Conservation (phyloP, 2,797 vertebrate genomes). For the Stomatorhinus walkeri region DNA sequence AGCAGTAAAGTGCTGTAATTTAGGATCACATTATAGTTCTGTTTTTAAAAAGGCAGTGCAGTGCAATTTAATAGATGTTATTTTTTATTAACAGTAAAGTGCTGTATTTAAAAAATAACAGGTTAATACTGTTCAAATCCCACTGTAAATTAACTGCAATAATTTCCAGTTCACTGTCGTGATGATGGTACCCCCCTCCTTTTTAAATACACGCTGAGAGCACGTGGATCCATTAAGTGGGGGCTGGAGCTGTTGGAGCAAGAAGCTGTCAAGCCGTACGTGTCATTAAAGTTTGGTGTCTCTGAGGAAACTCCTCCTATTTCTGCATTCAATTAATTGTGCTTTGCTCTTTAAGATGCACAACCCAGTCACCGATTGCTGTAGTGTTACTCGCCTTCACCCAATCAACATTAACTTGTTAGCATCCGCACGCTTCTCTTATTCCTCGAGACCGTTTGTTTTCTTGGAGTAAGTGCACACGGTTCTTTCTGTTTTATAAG, state of each 20-base stretch:
- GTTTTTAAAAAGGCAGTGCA: neutral
- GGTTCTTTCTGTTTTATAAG: conserved; percentile 39
- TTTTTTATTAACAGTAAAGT: too few species aligned
- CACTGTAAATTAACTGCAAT: neutral
- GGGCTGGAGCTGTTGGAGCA: conserved; percentile 54
- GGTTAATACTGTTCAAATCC: neutral
- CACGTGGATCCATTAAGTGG: conserved; percentile 43
- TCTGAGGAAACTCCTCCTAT: conserved; percentile 64
- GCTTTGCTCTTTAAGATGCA: conserved; percentile 68
- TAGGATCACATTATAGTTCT: too few species aligned
- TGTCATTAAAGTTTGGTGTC: conserved; percentile 44
- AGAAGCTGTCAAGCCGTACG: conserved; percentile 52
- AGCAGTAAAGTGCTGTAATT: too few species aligned
- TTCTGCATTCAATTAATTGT: conserved; percentile 61
- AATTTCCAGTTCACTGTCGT: neutral
- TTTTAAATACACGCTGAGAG: conserved; percentile 36
- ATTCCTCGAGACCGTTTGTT: conserved; percentile 46
- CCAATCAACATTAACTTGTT: conserved; percentile 75
- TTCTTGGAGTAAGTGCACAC: conserved; percentile 43
- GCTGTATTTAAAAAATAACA: too few species aligned
- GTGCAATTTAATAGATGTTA: neutral
- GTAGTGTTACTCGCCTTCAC: conserved; percentile 71
- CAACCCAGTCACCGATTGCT: conserved; percentile 61
- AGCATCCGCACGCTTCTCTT: conserved; percentile 57
- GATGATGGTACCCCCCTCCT: conserved; percentile 39